These are phyloP conservation scores for Oscheius sp. DNA, from an alignment of 2,888 invertebrate species.

Conservation along the genomic window DNA sequence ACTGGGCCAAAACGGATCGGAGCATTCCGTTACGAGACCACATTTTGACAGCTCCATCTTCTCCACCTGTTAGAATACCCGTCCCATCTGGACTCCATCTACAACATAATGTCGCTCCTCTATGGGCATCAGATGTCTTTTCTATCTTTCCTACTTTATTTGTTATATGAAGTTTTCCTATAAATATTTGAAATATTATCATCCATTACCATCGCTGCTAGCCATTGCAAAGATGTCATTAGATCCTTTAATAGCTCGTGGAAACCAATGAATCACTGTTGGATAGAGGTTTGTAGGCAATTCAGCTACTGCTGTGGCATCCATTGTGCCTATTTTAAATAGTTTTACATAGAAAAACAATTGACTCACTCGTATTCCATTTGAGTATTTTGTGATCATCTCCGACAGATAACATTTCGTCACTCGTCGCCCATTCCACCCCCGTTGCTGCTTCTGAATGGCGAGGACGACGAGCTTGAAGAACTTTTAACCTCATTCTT, in stretches of 20 bases:
- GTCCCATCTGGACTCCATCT: slow-evolving; percentile 95
- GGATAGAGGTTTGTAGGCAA: slow-evolving; percentile 45
- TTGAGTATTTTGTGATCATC: slow-evolving; percentile 87
- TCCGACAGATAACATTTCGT: slow-evolving; percentile 79
- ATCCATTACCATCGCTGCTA: slow-evolving; percentile 46
- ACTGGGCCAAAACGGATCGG: slow-evolving; percentile 85
- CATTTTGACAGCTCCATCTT: slow-evolving; percentile 93
- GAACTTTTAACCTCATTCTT: slow-evolving; percentile 26
- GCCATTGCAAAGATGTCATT: slow-evolving; percentile 51
- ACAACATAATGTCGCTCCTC: slow-evolving; percentile 83
- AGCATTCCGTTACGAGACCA: slow-evolving; percentile 93
- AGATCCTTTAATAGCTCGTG: slow-evolving; percentile 36
- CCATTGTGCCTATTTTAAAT: slow-evolving; percentile 36
- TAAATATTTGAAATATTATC: slow-evolving; percentile 15
- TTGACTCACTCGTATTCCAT: slow-evolving; percentile 38
- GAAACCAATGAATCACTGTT: slow-evolving; percentile 49
- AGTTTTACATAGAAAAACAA: not conserved
- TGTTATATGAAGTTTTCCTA: slow-evolving; percentile 85
- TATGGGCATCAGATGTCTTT: slow-evolving; percentile 89
- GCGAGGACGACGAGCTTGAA: slow-evolving; percentile 27
- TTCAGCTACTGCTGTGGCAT: slow-evolving; percentile 37
- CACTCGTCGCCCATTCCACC: slow-evolving; percentile 29
- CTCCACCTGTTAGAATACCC: slow-evolving; percentile 92
- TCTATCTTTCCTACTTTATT: slow-evolving; percentile 90
- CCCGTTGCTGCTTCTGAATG: slow-evolving; percentile 27